phyloP scores from a whole-genome alignment of 2,113 vertebrate genomes.

The Larimichthys polyactis region DNA sequence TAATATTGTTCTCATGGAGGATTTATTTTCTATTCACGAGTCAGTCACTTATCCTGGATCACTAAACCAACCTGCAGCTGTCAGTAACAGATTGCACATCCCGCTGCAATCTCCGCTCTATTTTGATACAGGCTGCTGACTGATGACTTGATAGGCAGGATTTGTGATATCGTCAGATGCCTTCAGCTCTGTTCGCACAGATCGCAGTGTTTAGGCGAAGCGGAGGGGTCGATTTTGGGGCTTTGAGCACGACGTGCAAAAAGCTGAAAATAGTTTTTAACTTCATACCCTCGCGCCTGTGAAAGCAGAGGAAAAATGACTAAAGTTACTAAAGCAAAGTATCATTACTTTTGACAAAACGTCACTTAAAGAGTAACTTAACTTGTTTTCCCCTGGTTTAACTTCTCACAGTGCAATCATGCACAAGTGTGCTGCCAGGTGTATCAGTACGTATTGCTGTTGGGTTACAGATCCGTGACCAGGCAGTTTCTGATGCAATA shows the following conservation, averaged over 20 bases:
- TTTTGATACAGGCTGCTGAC: slow-evolving; percentile 48
- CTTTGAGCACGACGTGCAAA: background rate
- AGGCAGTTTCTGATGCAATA: background rate
- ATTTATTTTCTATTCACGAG: slow-evolving; percentile 12
- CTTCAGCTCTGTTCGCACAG: background rate
- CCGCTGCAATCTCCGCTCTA: slow-evolving; percentile 65
- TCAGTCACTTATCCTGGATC: slow-evolving; percentile 25
- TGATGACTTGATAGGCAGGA: background rate
- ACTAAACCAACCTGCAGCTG: slow-evolving; percentile 53
- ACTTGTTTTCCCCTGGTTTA: background rate
- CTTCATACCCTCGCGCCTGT: background rate
- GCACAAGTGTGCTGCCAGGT: background rate
- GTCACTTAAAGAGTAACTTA: background rate
- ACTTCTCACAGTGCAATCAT: background rate
- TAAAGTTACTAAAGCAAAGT: background rate
- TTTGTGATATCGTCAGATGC: slow-evolving; percentile 9
- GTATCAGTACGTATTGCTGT: too few relatives aligned
- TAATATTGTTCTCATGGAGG: slow-evolving; percentile 5
- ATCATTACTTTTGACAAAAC: background rate
- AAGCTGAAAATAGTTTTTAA: background rate
- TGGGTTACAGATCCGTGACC: background rate
- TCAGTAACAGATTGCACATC: slow-evolving; percentile 54
- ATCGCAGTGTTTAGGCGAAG: background rate
- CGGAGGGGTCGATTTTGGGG: too few relatives aligned
- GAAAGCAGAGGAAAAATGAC: too few relatives aligned